These are phyloP conservation scores for Tachysurus fulvidraco DNA, from an alignment of 2,113 vertebrate species.

Conservation along the genomic window DNA sequence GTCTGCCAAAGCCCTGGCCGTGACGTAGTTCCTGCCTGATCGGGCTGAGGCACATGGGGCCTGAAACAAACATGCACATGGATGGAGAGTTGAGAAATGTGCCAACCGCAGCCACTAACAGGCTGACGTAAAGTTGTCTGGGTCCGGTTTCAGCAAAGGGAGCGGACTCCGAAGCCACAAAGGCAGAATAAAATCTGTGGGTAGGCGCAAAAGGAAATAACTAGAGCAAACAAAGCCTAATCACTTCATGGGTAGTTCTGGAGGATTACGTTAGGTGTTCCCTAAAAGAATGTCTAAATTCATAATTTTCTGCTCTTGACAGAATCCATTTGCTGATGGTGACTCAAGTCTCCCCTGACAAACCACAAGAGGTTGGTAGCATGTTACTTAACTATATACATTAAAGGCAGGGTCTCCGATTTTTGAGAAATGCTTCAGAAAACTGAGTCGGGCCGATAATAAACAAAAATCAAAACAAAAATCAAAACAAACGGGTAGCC, in stretches of 20 bases:
- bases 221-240: not conserved
- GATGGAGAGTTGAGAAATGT: conserved; percentile 42
- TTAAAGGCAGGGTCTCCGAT: too few relatives aligned
- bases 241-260: not conserved
- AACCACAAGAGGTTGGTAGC: not conserved
- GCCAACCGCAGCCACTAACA: conserved; percentile 37
- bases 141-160: not conserved
- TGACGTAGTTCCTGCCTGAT: conserved; percentile 18
- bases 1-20: not conserved
- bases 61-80: conserved; percentile 40
- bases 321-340: not conserved
- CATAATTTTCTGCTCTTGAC: not conserved
- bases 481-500: too few relatives aligned
- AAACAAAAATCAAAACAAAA: too few relatives aligned
- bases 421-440: too few relatives aligned
- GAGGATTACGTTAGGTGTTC: not conserved
- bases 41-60: conserved; percentile 1
- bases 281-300: not conserved
- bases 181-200: conserved; percentile 29
- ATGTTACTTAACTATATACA: not conserved
- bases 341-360: not conserved
- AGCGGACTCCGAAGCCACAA: conserved; percentile 46
- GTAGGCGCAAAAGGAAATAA: not conserved
- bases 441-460: too few relatives aligned
- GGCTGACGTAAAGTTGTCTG: conserved; percentile 36